Evolutionary conservation across 2,797 vertebrate species (phyloP).

Genomic region (Pampus argenteus): DNA sequence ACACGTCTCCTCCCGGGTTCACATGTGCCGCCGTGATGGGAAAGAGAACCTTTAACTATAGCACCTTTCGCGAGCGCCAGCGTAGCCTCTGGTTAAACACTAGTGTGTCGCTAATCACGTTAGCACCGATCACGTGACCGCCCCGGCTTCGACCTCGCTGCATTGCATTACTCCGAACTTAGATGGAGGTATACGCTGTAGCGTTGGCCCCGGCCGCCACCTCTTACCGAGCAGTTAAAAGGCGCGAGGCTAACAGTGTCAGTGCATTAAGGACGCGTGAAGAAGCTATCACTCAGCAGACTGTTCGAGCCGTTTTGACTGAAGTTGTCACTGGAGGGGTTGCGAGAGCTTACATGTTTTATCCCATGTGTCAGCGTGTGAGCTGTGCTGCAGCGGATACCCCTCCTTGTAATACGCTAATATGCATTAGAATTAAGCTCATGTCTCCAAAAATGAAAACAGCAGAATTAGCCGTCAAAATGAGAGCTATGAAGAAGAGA

Average conservation of each 20-base stretch:
- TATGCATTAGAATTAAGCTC: constrained; percentile 77
- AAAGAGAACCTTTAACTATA: constrained; percentile 43
- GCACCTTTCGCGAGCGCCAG: constrained; percentile 45
- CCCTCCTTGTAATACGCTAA: constrained; percentile 73
- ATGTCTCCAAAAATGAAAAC: constrained; percentile 76
- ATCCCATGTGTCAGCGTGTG: constrained; percentile 62
- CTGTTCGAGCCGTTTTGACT: constrained; percentile 15
- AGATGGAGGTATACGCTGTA: background rate
- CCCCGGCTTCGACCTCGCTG: constrained; percentile 64
- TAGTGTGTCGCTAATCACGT: constrained; percentile 69
- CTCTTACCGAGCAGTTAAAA: constrained; percentile 24
- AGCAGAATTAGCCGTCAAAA: constrained; percentile 80
- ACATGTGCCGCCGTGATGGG: constrained; percentile 48
- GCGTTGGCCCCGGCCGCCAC: constrained; percentile 24
- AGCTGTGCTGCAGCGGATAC: constrained; percentile 41
- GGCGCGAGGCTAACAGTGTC: constrained; percentile 43
- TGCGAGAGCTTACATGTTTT: constrained; percentile 66
- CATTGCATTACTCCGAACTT: constrained; percentile 31
- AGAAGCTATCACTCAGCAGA: constrained; percentile 46
- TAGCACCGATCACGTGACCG: constrained; percentile 70
- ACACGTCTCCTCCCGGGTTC: constrained; percentile 62
- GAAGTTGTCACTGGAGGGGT: constrained; percentile 32
- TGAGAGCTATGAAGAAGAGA: constrained; percentile 65
- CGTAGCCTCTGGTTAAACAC: constrained; percentile 51
- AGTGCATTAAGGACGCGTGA: constrained; percentile 38